A percentile compares a stretch with the other conserved stretches of the same genome.
Conservation (phyloP, 2,797 vertebrate species). For the Sternarchorhynchus goeldii region DNA sequence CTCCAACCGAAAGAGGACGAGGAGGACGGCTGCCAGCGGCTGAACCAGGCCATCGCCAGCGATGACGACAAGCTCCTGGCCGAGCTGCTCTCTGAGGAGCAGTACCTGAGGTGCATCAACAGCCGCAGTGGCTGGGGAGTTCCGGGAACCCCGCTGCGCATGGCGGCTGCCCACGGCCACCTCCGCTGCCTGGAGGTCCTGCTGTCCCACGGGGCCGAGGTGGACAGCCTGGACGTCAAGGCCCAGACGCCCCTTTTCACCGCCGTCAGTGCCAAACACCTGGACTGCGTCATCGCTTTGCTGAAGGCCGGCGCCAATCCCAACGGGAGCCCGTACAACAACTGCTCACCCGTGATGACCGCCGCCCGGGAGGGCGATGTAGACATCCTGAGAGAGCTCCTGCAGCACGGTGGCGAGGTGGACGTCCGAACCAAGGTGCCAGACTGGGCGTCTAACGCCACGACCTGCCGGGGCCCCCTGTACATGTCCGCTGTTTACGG, state of each 20-base stretch:
- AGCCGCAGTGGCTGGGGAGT: slow-evolving; percentile 89
- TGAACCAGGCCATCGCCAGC: slow-evolving; percentile 79
- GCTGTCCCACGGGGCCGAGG: slow-evolving; percentile 84
- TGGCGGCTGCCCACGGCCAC: slow-evolving; percentile 83
- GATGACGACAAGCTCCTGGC: slow-evolving; percentile 75
- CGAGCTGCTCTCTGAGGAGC: slow-evolving; percentile 80
- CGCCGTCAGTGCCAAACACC: slow-evolving; percentile 87
- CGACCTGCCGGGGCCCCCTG: slow-evolving; percentile 86
- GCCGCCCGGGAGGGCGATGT: slow-evolving; percentile 84
- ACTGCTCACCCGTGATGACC: slow-evolving; percentile 86
- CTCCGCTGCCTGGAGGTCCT: slow-evolving; percentile 82
- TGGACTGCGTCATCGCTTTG: slow-evolving; percentile 83
- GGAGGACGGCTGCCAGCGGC: slow-evolving; percentile 78
- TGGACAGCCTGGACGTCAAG: slow-evolving; percentile 91
- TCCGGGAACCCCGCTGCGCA: slow-evolving; percentile 85
- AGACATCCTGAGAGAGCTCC: slow-evolving; percentile 81
- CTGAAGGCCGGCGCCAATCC: slow-evolving; percentile 88
- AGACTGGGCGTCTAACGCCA: slow-evolving; percentile 81
- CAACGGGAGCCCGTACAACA: slow-evolving; percentile 89
- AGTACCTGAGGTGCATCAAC: slow-evolving; percentile 82
- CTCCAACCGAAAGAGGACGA: slow-evolving; percentile 85
- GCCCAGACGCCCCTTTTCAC: slow-evolving; percentile 94
- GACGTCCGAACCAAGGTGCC: slow-evolving; percentile 83
- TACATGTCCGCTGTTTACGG: slow-evolving; percentile 88
- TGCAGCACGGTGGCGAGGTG: slow-evolving; percentile 80